A percentile compares a stretch with the other conserved stretches of the same genome.
phyloP scores from a whole-genome alignment of 2,113 vertebrate species.

The Danionella cerebrum region DNA sequence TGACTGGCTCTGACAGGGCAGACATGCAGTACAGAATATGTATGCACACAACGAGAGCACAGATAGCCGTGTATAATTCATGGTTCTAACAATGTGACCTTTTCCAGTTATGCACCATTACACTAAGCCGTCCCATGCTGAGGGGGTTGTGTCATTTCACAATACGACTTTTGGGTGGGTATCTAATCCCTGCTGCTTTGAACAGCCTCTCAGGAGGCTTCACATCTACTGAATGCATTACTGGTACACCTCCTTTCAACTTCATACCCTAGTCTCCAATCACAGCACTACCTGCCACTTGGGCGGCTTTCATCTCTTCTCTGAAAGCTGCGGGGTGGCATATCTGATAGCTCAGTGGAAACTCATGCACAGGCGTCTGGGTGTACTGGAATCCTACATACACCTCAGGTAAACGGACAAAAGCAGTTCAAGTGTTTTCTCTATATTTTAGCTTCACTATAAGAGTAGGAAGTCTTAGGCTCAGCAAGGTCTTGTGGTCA shows the following conservation, averaged over 20 bases:
- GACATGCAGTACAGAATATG: conserved; percentile 10
- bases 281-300: conserved; percentile 21
- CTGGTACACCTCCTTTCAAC: conserved; percentile 23
- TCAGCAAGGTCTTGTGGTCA: not conserved
- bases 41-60: not conserved
- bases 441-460: not conserved
- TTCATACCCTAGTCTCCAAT: conserved; percentile 27
- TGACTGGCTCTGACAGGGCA: not conserved
- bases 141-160: conserved; percentile 16
- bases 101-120: conserved; percentile 18
- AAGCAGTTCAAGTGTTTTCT: no score
- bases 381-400: not conserved
- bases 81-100: conserved; percentile 21
- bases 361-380: not conserved
- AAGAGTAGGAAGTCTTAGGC: not conserved
- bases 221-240: conserved; percentile 29
- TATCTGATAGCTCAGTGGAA: not conserved
- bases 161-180: not conserved
- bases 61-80: conserved; percentile 15
- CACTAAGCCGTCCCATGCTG: conserved; percentile 11
- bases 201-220: conserved; percentile 18
- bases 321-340: conserved; percentile 14
- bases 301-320: conserved; percentile 16
- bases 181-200: conserved; percentile 16
- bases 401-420: not conserved